Base-by-base conservation (phyloP, 1,140 invertebrate genomes). In the Sarcophaga bullata region DNA sequence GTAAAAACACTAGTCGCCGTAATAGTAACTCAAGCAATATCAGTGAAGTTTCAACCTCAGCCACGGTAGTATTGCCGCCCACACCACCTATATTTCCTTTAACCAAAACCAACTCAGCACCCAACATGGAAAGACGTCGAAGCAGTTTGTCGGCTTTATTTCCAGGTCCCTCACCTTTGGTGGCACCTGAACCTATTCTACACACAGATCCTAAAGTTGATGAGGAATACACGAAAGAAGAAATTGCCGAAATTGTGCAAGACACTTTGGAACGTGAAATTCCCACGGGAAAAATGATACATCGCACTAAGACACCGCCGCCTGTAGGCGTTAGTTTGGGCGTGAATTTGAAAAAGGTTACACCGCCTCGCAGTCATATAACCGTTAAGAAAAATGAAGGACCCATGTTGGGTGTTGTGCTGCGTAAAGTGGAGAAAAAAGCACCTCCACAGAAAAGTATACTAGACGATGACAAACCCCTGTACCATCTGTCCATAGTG, bases 401-500 rank as follows among this genome's bases (percentile, higher is more conserved):
- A 0, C 88, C 88, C 25, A 89, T 89, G 89, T 81, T 90, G 68
- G 88, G 87, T 13, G 89, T 90, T 5, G 89, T 90, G 0, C 82
- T 90, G 13, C 88, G 89, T 25, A 88, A 86, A 25, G 89, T 90
- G 15, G 89, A 90, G 17, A 87, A 86, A 80, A 37, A 89, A 90
- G 75, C 62, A 62, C 0, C 78, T 58, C 88, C 86, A 1, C 86
- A 88, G n/a, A 90, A 90, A 81, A 90, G 88, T 75, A 86, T 90
- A 17, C 83, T 90, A n/a, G 88, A 90, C 25, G 88, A 90, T 68
- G 88, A 90, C 68, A 88, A 90, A 8, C 88, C 88, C 0, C 80
- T 90, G 2, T 90, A 90, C 78, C 87, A 89, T 80, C 84, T 90
- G 9, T 90, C 88, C 0, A 90, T 90, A 68, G 87, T 90, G 17